A percentile compares a stretch with the other conserved stretches of the same genome.
Evolutionary conservation across 2,113 vertebrate genomes (phyloP).

Genomic region (Ammodramus savannarum): DNA sequence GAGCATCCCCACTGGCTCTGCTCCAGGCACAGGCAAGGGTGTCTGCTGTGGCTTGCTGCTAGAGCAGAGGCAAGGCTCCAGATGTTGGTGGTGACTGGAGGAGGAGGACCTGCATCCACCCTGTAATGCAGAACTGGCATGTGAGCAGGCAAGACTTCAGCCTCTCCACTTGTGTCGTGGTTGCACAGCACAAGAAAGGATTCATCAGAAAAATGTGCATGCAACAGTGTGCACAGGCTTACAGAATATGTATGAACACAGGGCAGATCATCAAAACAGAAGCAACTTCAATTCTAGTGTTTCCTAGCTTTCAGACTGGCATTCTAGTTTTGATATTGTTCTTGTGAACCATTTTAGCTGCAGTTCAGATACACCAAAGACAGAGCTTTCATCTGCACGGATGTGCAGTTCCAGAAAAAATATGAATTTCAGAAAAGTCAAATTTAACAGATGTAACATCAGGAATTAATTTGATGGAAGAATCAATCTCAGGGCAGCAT

Average conservation of each 20-base stretch:
- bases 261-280: background rate
- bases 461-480: background rate
- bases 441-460: background rate
- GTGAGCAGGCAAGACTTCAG: background rate
- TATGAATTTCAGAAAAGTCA: background rate
- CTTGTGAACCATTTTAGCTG: background rate
- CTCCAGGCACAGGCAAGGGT: background rate
- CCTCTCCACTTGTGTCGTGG: background rate
- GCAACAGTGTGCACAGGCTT: background rate
- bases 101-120: background rate
- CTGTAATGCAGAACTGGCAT: background rate
- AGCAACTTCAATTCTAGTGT: background rate
- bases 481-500: background rate
- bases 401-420: background rate
- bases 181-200: background rate
- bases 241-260: rapidly evolving
- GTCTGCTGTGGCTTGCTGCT: background rate
- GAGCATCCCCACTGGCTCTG: background rate
- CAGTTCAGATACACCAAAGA: background rate
- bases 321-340: background rate
- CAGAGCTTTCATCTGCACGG: background rate
- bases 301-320: background rate
- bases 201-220: background rate
- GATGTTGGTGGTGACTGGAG: background rate
- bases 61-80: background rate